Percentiles rank a stretch among this genome's conserved stretches.
phyloP scores from a whole-genome alignment of 35 echinoderm and acorn worm species.

The Anneissia japonica region DNA sequence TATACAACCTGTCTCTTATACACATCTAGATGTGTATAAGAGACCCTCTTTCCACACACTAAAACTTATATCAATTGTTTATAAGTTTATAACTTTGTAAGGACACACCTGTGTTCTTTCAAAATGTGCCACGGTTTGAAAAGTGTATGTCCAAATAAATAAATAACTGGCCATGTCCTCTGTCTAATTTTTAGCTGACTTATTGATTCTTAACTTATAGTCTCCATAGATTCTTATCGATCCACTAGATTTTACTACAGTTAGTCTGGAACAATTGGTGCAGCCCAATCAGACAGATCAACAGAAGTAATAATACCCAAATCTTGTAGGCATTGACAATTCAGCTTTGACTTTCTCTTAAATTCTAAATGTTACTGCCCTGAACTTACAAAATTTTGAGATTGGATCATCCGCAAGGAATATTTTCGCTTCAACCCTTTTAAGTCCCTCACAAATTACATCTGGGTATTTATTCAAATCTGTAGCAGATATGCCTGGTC shows the following conservation, averaged over 20 bases:
- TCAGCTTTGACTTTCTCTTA: not conserved
- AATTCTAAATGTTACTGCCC: not conserved
- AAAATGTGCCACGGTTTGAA: no score
- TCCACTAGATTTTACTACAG: conserved; percentile 18
- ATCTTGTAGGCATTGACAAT: not conserved
- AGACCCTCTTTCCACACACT: no score
- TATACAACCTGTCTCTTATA: no score
- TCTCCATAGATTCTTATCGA: conserved; percentile 47
- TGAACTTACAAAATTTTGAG: not conserved
- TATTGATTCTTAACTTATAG: conserved; percentile 48
- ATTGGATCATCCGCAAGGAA: not conserved
- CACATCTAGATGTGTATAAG: no score
- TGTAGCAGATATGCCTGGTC: not conserved
- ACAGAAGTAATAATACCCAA: no score
- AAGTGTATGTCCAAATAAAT: no score
- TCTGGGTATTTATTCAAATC: not conserved
- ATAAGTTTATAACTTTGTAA: no score
- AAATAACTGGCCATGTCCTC: no score
- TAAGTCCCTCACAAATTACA: not conserved
- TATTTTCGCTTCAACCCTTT: not conserved
- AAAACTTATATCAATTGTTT: no score
- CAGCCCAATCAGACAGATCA: no score
- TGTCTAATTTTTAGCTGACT: not conserved
- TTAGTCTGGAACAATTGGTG: no score
- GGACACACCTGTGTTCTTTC: no score